Evolutionary conservation across 2,888 invertebrate genomes (phyloP), one percentile per base, ranked within the genome.

Genomic region (Seira sanloemensis): DNA sequence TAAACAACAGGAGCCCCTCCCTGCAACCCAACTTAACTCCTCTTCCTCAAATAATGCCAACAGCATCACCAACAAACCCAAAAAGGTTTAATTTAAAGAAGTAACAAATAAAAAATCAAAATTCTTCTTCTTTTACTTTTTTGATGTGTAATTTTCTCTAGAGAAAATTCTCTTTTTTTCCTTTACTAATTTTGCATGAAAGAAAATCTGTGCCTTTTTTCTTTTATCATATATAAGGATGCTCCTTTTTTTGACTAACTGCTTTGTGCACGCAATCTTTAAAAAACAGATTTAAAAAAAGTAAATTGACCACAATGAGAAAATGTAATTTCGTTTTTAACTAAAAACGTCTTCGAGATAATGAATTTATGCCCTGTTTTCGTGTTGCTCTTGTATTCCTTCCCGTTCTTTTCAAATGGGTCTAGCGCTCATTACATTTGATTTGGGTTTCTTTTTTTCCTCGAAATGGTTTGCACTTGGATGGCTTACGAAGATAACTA

Each of bases 71-170:
- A 80, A 81, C 78, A 88, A 88, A 83, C 79, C 87, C 80, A 86
- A 88, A 89, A 89, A 89, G 88, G 88, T 88, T 84, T 85, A 58
- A 73, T 27, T 72, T 86, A 27, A 16, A n/a, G 27, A 69, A 69
- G 7, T 21, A 62, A 62, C 18, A 50, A 66, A 50, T 58, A 16
- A 46, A 2, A 23, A 4, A 46, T 19, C 16, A 2, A 23, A 4
- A 46, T 19, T 37, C 69, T 21, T 71, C 69, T 54, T n/a, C n/a
- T n/a, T n/a, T 77, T 71, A 37, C 27, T 23, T 46, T 37, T 37
- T 37, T 37, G 12, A 37, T 37, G 37, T 12, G 37, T 12, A 37
- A 37, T 37, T 37, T 37, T 74, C 16, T 58, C 74, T 65, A 24
- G 24, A 19, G 24, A 58, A 74, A 82, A 73, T 78, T 75, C 76